phyloP scores from a whole-genome alignment of 2,113 vertebrate genomes.

The Podiceps cristatus region DNA sequence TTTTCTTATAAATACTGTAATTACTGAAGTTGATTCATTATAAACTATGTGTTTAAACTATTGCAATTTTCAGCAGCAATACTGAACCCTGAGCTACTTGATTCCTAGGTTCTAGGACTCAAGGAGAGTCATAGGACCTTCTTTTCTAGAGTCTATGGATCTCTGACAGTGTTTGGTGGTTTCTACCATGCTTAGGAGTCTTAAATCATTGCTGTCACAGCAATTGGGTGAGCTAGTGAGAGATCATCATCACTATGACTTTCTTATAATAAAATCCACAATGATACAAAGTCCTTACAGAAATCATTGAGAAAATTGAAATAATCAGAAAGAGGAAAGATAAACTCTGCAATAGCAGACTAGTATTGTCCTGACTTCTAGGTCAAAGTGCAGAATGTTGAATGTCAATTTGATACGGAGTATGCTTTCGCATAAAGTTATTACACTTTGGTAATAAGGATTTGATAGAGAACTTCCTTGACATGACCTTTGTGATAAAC shows the following conservation, averaged over 20 bases:
- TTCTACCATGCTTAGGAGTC: background rate
- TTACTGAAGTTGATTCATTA: background rate
- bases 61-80: background rate
- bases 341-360: background rate
- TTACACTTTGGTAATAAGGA: background rate
- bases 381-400: background rate
- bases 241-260: background rate
- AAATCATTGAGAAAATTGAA: background rate
- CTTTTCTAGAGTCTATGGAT: background rate
- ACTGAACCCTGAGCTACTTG: background rate
- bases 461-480: constrained; percentile 24
- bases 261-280: background rate
- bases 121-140: background rate
- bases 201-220: background rate
- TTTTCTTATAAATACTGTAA: background rate
- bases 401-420: background rate
- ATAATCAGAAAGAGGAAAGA: background rate
- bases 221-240: background rate
- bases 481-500: background rate
- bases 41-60: background rate
- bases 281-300: background rate
- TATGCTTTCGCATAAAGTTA: background rate
- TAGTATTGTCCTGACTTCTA: background rate
- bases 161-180: background rate
- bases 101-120: background rate